These are phyloP conservation scores for Rhopalosiphum padi DNA, from an alignment of 1,140 invertebrate genomes.

Conservation along the genomic window DNA sequence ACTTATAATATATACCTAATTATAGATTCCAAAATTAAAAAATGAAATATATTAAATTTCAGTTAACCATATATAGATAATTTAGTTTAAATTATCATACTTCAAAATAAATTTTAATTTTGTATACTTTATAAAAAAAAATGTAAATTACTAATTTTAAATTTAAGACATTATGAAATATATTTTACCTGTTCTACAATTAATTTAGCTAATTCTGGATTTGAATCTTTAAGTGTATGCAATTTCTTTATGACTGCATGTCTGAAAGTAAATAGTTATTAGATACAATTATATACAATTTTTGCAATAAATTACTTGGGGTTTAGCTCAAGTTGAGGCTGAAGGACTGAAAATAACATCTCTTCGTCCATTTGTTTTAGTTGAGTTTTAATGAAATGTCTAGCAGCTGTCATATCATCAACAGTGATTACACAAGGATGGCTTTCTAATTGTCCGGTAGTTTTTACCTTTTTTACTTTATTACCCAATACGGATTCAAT, in stretches of 20 bases:
- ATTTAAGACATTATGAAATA: neutral
- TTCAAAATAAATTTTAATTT: no score
- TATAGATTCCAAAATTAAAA: no score
- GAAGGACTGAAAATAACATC: slow-evolving; percentile 83
- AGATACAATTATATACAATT: neutral
- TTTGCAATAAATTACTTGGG: slow-evolving; percentile 70
- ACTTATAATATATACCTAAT: no score
- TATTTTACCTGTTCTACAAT: slow-evolving; percentile 81
- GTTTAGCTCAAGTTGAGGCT: slow-evolving; percentile 93
- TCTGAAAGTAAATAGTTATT: slow-evolving; percentile 66
- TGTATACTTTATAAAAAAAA: no score
- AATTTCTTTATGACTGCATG: slow-evolving; percentile 93
- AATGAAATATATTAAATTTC: no score
- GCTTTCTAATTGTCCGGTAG: slow-evolving; percentile 81
- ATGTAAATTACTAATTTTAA: neutral
- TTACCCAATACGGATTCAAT: slow-evolving; percentile 77
- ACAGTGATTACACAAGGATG: slow-evolving; percentile 95
- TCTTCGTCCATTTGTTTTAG: slow-evolving; percentile 84
- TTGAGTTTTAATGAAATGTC: slow-evolving; percentile 92
- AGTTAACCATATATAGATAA: no score
- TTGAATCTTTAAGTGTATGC: slow-evolving; percentile 73
- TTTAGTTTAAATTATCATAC: no score
- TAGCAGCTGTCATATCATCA: slow-evolving; percentile 92
- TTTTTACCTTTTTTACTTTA: slow-evolving; percentile 77
- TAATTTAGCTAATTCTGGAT: slow-evolving; percentile 83